Evolutionary conservation across 2,113 vertebrate genomes (phyloP).

Genomic region (Gila orcuttii): DNA sequence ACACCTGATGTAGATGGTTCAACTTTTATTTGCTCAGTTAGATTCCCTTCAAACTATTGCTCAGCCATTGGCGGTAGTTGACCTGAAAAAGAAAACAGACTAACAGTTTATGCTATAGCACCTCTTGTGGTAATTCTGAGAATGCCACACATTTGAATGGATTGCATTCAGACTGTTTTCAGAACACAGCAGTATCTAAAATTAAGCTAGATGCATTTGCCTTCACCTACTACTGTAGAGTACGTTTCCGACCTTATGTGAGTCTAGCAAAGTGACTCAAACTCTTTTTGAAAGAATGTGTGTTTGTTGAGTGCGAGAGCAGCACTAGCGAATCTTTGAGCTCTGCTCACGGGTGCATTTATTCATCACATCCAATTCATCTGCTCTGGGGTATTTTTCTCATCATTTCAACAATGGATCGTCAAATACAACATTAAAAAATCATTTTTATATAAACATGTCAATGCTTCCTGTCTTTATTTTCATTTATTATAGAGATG

Average conservation of each 20-base stretch:
- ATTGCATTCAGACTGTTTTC: neutral
- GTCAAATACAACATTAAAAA: conserved; percentile 58
- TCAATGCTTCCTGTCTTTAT: conserved; percentile 12
- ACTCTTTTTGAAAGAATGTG: conserved; percentile 2
- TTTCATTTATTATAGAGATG: neutral
- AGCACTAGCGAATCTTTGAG: conserved; percentile 33
- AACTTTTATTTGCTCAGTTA: neutral
- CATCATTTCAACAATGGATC: conserved; percentile 52
- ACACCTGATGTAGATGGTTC: no score
- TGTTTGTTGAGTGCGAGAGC: conserved; percentile 1
- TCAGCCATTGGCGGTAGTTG: neutral
- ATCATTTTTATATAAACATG: conserved; percentile 57
- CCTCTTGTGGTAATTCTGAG: conserved; percentile 3
- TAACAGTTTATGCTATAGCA: neutral
- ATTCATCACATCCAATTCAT: conserved; percentile 38
- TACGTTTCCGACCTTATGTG: neutral
- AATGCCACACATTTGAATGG: neutral
- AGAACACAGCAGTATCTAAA: neutral
- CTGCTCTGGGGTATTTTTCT: conserved; percentile 37
- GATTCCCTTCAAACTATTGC: neutral
- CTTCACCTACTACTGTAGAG: neutral
- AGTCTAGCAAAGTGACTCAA: conserved; percentile 25
- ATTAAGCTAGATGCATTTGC: neutral
- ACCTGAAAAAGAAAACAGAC: neutral
- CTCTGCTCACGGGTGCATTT: conserved; percentile 25